These are phyloP conservation scores for Elaphurus davidianus DNA, from an alignment of 2,113 vertebrate genomes.

Conservation along the genomic window DNA sequence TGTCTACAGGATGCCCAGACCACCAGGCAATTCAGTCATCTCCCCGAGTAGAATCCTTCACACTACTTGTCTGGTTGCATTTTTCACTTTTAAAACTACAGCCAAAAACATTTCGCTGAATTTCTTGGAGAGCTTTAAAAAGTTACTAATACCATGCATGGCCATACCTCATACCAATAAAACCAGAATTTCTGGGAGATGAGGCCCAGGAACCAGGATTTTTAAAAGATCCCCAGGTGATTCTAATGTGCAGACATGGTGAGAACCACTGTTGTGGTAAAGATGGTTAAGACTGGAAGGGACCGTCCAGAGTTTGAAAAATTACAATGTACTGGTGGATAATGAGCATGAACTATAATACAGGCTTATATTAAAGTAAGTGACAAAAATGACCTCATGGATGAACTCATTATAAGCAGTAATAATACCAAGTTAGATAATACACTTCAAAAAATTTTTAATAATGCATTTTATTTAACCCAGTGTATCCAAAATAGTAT, in stretches of 20 bases:
- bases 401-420: neutral
- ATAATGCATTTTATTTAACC: neutral
- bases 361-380: slow-evolving; percentile 30
- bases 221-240: neutral
- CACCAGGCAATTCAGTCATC: neutral
- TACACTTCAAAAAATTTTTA: neutral
- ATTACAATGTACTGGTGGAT: neutral
- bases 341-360: neutral
- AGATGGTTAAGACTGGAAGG: neutral
- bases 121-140: slow-evolving; percentile 20
- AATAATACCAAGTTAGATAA: neutral
- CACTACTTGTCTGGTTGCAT: neutral
- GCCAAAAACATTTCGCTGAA: neutral
- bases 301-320: neutral
- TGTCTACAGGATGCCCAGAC: neutral
- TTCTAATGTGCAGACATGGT: neutral
- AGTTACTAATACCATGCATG: neutral
- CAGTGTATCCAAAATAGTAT: neutral
- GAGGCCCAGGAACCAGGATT: neutral
- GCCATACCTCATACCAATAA: neutral
- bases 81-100: slow-evolving; percentile 3
- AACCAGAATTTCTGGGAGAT: neutral
- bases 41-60: neutral
- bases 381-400: neutral
- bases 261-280: neutral